phyloP scores from a whole-genome alignment of 2,113 vertebrate species.

The Puffinus mauretanicus region DNA sequence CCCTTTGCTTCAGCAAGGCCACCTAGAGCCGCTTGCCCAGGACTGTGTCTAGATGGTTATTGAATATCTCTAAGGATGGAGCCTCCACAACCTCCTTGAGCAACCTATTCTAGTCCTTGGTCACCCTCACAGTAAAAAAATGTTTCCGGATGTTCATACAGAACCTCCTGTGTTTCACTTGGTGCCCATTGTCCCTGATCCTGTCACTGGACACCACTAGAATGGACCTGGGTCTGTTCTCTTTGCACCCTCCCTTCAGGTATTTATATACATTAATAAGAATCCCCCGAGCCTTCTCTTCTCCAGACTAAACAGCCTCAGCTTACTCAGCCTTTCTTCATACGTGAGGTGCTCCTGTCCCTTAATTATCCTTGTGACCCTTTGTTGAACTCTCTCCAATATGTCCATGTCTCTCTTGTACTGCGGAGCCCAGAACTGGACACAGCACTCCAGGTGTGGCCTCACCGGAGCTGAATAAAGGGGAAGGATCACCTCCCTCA shows the following conservation, averaged over 20 bases:
- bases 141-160: background rate
- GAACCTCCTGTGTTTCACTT: background rate
- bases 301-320: background rate
- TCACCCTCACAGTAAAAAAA: background rate
- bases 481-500: background rate
- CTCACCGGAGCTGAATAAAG: background rate
- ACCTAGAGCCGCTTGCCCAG: background rate
- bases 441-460: background rate
- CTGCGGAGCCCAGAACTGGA: background rate
- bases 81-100: background rate
- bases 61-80: background rate
- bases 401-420: background rate
- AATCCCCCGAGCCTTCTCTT: background rate
- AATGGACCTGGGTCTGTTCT: background rate
- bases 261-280: background rate
- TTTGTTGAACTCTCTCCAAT: background rate
- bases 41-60: background rate
- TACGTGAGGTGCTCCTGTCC: background rate
- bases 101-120: background rate
- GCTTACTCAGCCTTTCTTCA: background rate
- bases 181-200: background rate
- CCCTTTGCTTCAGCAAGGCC: background rate
- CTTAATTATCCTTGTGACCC: background rate
- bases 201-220: background rate
- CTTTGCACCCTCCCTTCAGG: background rate